Evolutionary conservation across 2,888 invertebrate genomes (phyloP).

Genomic region (Idaea biselata): DNA sequence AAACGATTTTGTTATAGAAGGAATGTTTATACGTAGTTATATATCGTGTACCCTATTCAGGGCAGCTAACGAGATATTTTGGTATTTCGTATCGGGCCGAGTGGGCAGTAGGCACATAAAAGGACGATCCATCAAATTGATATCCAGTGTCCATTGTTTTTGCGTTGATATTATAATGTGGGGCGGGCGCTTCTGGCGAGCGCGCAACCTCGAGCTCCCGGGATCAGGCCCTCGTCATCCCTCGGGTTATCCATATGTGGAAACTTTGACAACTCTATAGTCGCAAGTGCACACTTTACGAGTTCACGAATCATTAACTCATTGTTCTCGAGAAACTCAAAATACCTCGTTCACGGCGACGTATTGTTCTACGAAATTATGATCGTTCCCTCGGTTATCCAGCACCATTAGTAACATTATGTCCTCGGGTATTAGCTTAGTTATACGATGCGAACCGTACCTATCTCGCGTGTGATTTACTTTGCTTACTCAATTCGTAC

Average conservation of each 20-base stretch:
- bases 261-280: conserved; percentile 59
- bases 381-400: conserved; percentile 67
- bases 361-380: conserved; percentile 71
- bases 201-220: conserved; percentile 19
- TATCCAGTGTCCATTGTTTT: conserved; percentile 27
- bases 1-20: background rate
- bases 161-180: conserved; percentile 12
- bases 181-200: conserved; percentile 20
- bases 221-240: conserved; percentile 51
- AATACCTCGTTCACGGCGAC: conserved; percentile 57
- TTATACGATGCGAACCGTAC: conserved; percentile 37
- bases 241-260: conserved; percentile 42
- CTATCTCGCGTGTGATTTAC: conserved; percentile 41
- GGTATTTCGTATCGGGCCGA: background rate
- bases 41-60: background rate
- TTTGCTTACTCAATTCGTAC: conserved; percentile 23
- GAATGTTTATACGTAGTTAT: background rate
- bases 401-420: conserved; percentile 65
- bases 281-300: conserved; percentile 58
- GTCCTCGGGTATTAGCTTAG: conserved; percentile 56
- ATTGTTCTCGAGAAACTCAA: conserved; percentile 62
- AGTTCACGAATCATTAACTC: conserved; percentile 69
- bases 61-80: background rate
- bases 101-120: conserved; percentile 7
- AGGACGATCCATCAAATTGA: conserved; percentile 19